Evolutionary conservation across 1,140 invertebrate species (phyloP).

Genomic region (Magallana gigas): DNA sequence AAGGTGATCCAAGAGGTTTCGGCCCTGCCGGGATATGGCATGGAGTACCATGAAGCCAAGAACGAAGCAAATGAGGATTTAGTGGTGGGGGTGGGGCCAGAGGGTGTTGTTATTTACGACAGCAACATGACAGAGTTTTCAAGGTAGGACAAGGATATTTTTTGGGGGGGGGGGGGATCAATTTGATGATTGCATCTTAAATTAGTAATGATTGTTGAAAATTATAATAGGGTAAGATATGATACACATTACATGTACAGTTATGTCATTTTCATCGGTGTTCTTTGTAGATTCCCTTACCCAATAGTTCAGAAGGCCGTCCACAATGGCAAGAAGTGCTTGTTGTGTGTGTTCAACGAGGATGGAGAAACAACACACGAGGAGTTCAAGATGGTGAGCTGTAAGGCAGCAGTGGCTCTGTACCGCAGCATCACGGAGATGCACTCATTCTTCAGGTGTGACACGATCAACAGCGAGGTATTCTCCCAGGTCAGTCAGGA

Average conservation of each 20-base stretch:
- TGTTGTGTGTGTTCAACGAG: constrained; percentile 83
- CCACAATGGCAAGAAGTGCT: constrained; percentile 86
- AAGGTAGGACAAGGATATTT: neutral
- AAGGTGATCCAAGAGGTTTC: constrained; percentile 89
- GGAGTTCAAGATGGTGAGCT: constrained; percentile 89
- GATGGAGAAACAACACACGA: constrained; percentile 84
- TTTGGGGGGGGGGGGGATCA: too few relatives aligned
- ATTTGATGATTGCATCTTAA: too few relatives aligned
- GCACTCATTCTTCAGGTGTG: constrained; percentile 94
- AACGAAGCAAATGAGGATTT: constrained; percentile 63
- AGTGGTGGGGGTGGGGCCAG: constrained; percentile 88
- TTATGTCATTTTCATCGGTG: too few relatives aligned
- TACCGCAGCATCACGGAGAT: constrained; percentile 94
- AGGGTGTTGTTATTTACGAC: constrained; percentile 87
- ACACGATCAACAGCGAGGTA: constrained; percentile 91
- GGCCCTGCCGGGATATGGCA: constrained; percentile 88
- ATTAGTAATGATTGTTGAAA: too few relatives aligned
- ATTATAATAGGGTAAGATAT: too few relatives aligned
- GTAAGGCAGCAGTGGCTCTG: constrained; percentile 87
- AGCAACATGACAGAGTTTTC: neutral
- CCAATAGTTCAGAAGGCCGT: constrained; percentile 90
- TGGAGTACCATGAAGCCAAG: constrained; percentile 89
- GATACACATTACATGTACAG: too few relatives aligned
- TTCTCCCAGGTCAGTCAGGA: constrained; percentile 93
- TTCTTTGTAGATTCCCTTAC: constrained; percentile 87